These are phyloP conservation scores for Aratinga solstitialis DNA, from an alignment of 2,797 vertebrate species.

Conservation along the genomic window DNA sequence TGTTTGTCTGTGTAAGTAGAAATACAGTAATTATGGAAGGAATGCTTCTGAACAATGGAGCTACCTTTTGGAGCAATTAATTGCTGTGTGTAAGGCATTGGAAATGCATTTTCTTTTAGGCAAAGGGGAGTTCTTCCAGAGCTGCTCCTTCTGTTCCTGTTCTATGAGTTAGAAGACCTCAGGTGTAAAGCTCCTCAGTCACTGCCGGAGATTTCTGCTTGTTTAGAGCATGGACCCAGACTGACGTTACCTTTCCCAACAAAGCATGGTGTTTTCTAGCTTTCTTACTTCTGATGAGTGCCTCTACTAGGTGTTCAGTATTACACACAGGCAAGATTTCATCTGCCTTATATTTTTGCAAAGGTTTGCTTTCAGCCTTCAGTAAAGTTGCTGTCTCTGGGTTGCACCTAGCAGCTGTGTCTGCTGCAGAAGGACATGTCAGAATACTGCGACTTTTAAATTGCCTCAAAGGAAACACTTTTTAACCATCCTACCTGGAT, in stretches of 20 bases:
- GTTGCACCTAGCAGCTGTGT: background rate
- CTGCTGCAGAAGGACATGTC: background rate
- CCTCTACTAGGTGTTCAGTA: accelerated
- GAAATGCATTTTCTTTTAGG: background rate
- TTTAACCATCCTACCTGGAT: background rate
- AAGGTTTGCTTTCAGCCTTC: background rate
- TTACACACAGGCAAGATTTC: background rate
- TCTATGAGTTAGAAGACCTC: background rate
- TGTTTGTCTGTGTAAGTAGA: conserved; percentile 26
- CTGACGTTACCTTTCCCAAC: background rate
- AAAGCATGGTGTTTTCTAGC: background rate
- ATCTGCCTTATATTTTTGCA: background rate
- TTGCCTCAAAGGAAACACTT: background rate
- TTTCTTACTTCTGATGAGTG: background rate
- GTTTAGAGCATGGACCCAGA: background rate
- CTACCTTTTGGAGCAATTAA: conserved; percentile 30
- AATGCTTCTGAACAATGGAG: conserved; percentile 14
- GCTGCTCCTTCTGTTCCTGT: background rate
- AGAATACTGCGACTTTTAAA: background rate
- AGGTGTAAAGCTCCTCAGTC: background rate
- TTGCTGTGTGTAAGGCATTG: background rate
- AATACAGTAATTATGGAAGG: conserved; percentile 9
- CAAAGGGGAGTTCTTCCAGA: background rate
- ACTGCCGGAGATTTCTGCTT: background rate
- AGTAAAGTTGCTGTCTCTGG: background rate